A percentile compares a stretch with the other conserved stretches of the same genome.
Evolutionary conservation across 2,113 vertebrate species (phyloP).

Genomic region (Oreochromis niloticus): DNA sequence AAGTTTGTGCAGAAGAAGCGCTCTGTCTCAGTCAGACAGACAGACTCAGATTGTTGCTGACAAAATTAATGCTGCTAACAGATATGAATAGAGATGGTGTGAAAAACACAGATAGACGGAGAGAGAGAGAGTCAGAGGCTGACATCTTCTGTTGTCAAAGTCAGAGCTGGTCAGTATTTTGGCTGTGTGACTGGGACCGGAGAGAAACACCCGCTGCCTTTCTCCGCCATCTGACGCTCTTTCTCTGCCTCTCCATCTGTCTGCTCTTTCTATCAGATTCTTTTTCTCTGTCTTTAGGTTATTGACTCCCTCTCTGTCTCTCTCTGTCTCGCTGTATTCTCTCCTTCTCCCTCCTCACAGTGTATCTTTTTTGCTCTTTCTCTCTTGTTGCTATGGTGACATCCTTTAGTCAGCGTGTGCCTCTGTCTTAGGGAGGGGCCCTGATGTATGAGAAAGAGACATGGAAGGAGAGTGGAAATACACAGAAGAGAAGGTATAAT

Average conservation of each 20-base stretch:
- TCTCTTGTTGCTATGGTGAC: constrained; percentile 70
- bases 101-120: neutral
- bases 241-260: constrained; percentile 58
- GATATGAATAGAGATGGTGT: constrained; percentile 50
- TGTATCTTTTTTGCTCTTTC: constrained; percentile 46
- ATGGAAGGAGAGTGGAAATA: neutral
- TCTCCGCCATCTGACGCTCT: constrained; percentile 49
- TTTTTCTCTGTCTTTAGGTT: constrained; percentile 54
- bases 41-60: constrained; percentile 47
- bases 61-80: constrained; percentile 23
- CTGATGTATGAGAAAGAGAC: constrained; percentile 46
- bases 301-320: constrained; percentile 45
- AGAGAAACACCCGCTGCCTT: constrained; percentile 51
- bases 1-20: neutral
- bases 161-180: constrained; percentile 42
- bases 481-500: neutral
- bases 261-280: constrained; percentile 46
- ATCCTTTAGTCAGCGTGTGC: constrained; percentile 48
- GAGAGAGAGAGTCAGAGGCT: constrained; percentile 20
- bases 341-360: constrained; percentile 33
- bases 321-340: constrained; percentile 32
- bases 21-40: constrained; percentile 6
- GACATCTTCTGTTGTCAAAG: constrained; percentile 49
- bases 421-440: constrained; percentile 61
- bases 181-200: constrained; percentile 9